phyloP scores from a whole-genome alignment of 2,888 invertebrate species.

The Apocheima hispidaria region DNA sequence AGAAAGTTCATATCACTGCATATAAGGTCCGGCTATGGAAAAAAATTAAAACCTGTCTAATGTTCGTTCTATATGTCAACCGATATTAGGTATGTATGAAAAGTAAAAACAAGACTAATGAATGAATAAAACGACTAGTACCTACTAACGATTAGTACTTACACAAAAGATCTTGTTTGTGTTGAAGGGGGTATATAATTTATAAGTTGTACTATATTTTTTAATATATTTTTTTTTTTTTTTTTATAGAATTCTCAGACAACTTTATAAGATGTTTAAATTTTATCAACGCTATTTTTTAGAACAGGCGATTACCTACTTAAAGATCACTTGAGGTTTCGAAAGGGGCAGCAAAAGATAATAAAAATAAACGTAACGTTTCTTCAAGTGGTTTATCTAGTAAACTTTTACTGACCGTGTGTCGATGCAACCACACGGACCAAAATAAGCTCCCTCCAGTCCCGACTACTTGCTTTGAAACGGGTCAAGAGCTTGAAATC shows the following conservation, averaged over 20 bases:
- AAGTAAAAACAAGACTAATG: neutral
- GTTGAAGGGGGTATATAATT: no score
- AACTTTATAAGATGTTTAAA: neutral
- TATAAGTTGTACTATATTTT: no score
- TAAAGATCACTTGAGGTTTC: conserved; percentile 4
- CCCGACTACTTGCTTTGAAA: conserved; percentile 42
- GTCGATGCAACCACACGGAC: conserved; percentile 37
- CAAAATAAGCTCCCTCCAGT: conserved; percentile 53
- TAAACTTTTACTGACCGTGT: conserved; percentile 30
- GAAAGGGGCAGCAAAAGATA: conserved; percentile 14
- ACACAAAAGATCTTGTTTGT: neutral
- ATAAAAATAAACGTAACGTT: conserved; percentile 26
- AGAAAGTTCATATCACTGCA: conserved; percentile 51
- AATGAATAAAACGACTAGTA: neutral
- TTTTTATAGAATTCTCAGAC: neutral
- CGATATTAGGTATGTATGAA: neutral
- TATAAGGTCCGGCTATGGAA: conserved; percentile 37
- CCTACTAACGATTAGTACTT: neutral
- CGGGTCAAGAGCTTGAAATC: conserved; percentile 56
- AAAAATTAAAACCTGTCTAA: conserved; percentile 12
- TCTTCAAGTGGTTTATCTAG: conserved; percentile 32
- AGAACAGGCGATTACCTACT: conserved; percentile 5
- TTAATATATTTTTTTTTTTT: no score
- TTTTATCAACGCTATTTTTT: neutral
- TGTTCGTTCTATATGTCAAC: neutral